These are phyloP conservation scores for Cirrhinus mrigala DNA, from an alignment of 2,797 vertebrate genomes.

Conservation along the genomic window DNA sequence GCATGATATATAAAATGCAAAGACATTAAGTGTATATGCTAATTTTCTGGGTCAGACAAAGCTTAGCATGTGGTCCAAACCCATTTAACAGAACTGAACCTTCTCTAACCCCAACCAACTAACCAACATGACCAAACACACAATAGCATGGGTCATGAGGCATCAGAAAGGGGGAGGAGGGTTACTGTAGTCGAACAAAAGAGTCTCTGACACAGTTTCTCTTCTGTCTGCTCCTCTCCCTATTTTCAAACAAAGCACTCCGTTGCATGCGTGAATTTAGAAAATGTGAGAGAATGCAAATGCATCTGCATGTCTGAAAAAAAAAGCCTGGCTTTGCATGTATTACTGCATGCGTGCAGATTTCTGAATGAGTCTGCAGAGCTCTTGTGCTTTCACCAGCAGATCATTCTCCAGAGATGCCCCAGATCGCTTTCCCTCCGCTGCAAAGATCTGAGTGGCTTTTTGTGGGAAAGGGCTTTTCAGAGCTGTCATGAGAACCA, in stretches of 20 bases:
- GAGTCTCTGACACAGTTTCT: constrained; percentile 69
- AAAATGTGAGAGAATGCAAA: constrained; percentile 12
- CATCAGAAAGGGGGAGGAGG: constrained; percentile 43
- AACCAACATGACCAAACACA: constrained; percentile 46
- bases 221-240: constrained; percentile 44
- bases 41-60: constrained; percentile 14
- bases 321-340: constrained; percentile 40
- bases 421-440: constrained; percentile 64
- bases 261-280: not conserved
- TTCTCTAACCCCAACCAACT: constrained; percentile 28
- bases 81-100: constrained; percentile 20
- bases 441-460: constrained; percentile 38
- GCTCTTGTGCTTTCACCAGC: constrained; percentile 35
- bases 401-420: constrained; percentile 26
- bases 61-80: not conserved
- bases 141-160: constrained; percentile 64
- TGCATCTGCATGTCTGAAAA: constrained; percentile 24
- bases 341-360: constrained; percentile 38
- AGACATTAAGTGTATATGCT: not conserved
- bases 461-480: constrained; percentile 48
- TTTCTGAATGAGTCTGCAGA: constrained; percentile 49
- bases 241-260: constrained; percentile 36
- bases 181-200: constrained; percentile 73
- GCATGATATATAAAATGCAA: not conserved
- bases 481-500: constrained; percentile 58